Base-by-base conservation (phyloP, 2,113 vertebrate species). In the Perca schrenkii region DNA sequence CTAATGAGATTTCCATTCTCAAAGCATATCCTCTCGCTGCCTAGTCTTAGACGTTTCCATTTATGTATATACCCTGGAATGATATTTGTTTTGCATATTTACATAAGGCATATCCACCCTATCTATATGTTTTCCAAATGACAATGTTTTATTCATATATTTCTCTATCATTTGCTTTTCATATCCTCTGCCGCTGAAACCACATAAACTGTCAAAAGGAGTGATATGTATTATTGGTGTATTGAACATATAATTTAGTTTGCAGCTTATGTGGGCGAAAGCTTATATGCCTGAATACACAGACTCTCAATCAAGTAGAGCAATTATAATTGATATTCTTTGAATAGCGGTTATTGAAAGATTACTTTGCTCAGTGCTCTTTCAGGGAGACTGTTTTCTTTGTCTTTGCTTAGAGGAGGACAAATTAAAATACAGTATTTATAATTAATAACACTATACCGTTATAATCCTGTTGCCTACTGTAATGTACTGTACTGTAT, bases 1-100 rank as follows among this genome's bases (percentile, higher is more conserved):
- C 93, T 94, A 95, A 95, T 95, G 91, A 94, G 92, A 95, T 94
- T 95, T 94, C 87, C 89, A 83, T 92, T 91, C 88, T 93, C 87
- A 89, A 82, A 86, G 89, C 92, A 89, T 77, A 89, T 90, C 85
- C 85, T 79, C 74, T 80, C 83, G 50, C 88, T 89, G 65, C 72
- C 85, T 70, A 43, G 86, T 89, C 87, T 87, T 88, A 88, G 88
- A 91, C 84, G 91, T 88, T 95, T 89, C 84, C 89, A 92, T 92
- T 91, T 91, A 91, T 93, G 91, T 93, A 89, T 92, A 92, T 89
- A 88, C 82, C 91, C 83, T 77, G 67, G 76, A 91, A 94, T 92
- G 75, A 88, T 94, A 92, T 93, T 94, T 92, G 91, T 93, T 94
- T 92, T 82, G 92, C 92, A 92, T 94, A 93, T 94, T 93, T 93